A percentile compares a stretch with the other conserved stretches of the same genome.
These are phyloP conservation scores for Leptodactylus fallax DNA, from an alignment of 2,797 vertebrate species.

Conservation along the genomic window DNA sequence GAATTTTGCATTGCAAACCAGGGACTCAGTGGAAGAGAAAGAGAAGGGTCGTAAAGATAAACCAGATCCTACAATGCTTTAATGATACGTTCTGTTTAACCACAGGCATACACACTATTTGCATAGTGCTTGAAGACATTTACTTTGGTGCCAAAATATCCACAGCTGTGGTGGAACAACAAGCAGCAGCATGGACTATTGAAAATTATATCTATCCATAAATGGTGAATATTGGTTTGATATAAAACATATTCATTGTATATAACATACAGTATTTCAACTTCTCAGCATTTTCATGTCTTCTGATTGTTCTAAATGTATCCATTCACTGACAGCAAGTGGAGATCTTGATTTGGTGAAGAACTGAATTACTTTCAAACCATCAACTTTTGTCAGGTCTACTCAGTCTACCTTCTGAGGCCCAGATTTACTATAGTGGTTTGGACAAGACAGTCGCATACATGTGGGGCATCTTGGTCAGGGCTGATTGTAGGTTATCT, in stretches of 20 bases:
- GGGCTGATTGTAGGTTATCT: too few relatives aligned
- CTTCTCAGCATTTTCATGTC: background rate
- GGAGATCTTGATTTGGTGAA: too few relatives aligned
- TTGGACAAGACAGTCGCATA: too few relatives aligned
- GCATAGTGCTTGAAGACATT: background rate
- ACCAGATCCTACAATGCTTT: background rate
- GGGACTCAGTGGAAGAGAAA: background rate
- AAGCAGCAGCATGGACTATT: background rate
- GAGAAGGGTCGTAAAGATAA: background rate
- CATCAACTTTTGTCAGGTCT: too few relatives aligned
- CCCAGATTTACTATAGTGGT: too few relatives aligned
- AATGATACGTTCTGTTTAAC: background rate
- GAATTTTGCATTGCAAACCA: constrained; percentile 43
- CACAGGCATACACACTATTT: background rate
- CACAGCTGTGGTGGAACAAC: background rate
- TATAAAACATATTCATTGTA: too few relatives aligned
- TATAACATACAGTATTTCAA: too few relatives aligned
- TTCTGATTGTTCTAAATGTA: background rate
- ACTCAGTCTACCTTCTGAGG: too few relatives aligned
- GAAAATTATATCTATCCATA: background rate
- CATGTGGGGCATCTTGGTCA: too few relatives aligned
- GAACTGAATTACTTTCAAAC: too few relatives aligned
- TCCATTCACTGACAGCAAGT: background rate
- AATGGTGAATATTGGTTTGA: too few relatives aligned
- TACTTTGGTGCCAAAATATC: background rate